phyloP scores from a whole-genome alignment of 2,113 vertebrate species.

The Archocentrus centrarchus region DNA sequence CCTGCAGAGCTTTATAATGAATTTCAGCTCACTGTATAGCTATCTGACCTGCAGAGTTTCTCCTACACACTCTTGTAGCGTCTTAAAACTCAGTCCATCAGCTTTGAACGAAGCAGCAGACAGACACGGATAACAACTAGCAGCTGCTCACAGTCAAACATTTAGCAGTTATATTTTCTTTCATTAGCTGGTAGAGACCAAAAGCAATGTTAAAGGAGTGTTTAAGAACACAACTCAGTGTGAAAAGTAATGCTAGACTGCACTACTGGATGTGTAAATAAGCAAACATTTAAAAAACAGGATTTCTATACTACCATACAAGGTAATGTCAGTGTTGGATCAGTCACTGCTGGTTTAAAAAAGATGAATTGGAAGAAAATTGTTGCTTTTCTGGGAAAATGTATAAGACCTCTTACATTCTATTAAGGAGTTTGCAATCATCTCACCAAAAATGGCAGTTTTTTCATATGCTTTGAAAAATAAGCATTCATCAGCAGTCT shows the following conservation, averaged over 20 bases:
- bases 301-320: neutral
- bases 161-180: neutral
- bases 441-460: neutral
- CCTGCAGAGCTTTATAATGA: neutral
- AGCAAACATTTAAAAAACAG: neutral
- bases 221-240: neutral
- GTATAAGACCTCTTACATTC: neutral
- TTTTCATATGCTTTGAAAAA: slow-evolving; percentile 2
- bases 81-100: neutral
- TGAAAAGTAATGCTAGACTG: neutral
- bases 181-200: neutral
- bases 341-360: neutral
- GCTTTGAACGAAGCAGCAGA: slow-evolving; percentile 1
- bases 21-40: neutral
- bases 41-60: neutral
- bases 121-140: neutral
- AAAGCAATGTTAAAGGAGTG: neutral
- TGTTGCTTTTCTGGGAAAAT: neutral
- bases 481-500: neutral
- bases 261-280: neutral
- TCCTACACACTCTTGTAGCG: neutral
- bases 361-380: neutral
- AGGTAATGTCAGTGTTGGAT: neutral
- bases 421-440: neutral
- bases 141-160: neutral